These are phyloP conservation scores for Helobdella robusta DNA, from an alignment of 2,888 invertebrate genomes.

Conservation along the genomic window DNA sequence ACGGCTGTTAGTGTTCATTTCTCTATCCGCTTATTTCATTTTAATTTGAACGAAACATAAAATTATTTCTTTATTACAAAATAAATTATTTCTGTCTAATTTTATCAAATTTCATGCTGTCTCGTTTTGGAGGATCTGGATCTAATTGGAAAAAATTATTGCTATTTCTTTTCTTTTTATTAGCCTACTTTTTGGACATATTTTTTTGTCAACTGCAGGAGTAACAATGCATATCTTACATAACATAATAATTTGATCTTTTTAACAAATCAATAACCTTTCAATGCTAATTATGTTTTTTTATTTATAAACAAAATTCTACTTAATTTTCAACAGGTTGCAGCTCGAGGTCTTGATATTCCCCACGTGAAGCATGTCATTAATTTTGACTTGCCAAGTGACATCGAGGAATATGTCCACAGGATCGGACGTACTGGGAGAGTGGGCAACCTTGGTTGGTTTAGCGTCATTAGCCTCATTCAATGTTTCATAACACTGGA, in stretches of 20 bases:
- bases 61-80: not conserved
- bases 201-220: too few species aligned
- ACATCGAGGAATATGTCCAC: slow-evolving; percentile 99
- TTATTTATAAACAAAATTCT: too few species aligned
- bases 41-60: not conserved
- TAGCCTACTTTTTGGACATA: too few species aligned
- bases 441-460: slow-evolving; percentile 83
- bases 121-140: too few species aligned
- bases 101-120: too few species aligned
- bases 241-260: too few species aligned
- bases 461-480: not conserved
- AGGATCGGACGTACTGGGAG: slow-evolving; percentile 95
- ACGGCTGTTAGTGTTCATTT: slow-evolving; percentile 65
- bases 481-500: too few species aligned
- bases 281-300: too few species aligned
- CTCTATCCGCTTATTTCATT: not conserved
- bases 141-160: too few species aligned
- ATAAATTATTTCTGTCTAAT: not conserved
- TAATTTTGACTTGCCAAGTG: slow-evolving; percentile 96
- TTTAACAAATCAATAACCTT: too few species aligned
- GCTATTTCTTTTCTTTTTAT: too few species aligned
- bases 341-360: slow-evolving; percentile 94
- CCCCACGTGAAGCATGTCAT: slow-evolving; percentile 99
- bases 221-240: too few species aligned
- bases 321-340: slow-evolving; percentile 52